A percentile compares a stretch with the other conserved stretches of the same genome.
Conservation (phyloP, 1,140 invertebrate genomes). For the Frieseomelitta varia region DNA sequence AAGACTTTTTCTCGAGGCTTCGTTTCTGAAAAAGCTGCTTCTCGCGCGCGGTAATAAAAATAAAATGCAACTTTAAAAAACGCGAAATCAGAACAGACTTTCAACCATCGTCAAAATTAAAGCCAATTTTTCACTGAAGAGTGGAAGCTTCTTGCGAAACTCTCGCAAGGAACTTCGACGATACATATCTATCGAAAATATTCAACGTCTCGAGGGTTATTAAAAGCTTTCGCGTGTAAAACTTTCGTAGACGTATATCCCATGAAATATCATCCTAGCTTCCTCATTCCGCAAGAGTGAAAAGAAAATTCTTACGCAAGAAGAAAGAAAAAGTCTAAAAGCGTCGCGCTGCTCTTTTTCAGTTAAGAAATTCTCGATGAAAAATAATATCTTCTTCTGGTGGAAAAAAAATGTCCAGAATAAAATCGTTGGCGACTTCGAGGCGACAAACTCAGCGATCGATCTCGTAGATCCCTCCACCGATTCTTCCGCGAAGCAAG, state of each 20-base stretch:
- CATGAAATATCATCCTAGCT: too few species aligned
- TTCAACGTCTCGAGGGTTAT: background rate
- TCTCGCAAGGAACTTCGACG: background rate
- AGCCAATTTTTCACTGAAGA: background rate
- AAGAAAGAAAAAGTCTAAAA: too few species aligned
- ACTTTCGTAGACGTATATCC: background rate
- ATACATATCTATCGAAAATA: background rate
- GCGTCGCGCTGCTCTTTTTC: background rate
- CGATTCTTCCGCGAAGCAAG: background rate
- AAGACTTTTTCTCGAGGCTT: too few species aligned
- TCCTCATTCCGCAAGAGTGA: too few species aligned
- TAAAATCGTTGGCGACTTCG: too few species aligned
- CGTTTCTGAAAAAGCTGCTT: too few species aligned
- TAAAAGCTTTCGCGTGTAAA: background rate
- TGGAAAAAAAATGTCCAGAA: too few species aligned
- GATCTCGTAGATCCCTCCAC: background rate
- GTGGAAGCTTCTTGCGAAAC: background rate
- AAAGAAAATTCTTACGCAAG: too few species aligned
- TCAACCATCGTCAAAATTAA: background rate
- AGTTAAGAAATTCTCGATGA: background rate
- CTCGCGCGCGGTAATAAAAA: too few species aligned
- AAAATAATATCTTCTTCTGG: background rate
- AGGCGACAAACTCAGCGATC: slow-evolving; percentile 15
- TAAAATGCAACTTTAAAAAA: too few species aligned
- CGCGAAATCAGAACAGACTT: background rate